Percentiles rank a stretch among this genome's conserved stretches.
phyloP scores from a whole-genome alignment of 2,888 invertebrate species.

The Philhelius pedissequus region DNA sequence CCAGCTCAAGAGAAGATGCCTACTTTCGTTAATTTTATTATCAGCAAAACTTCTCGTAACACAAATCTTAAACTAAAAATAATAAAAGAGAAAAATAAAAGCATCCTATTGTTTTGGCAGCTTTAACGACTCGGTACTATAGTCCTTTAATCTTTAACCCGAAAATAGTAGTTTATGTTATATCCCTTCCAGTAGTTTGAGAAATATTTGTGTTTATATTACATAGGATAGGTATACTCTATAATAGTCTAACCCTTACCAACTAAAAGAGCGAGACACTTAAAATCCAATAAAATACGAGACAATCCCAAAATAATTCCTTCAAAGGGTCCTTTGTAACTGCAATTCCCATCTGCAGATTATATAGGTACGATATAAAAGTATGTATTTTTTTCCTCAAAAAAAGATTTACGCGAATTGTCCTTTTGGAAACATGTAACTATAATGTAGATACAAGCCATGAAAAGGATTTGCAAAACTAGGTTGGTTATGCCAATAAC shows the following conservation, averaged over 20 bases:
- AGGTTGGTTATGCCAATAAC: background rate
- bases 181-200: background rate
- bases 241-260: no score
- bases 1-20: no score
- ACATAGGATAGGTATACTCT: no score
- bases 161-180: background rate
- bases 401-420: background rate
- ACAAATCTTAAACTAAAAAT: background rate
- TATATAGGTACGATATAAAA: background rate
- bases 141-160: background rate
- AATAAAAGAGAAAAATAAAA: background rate
- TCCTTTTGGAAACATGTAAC: background rate
- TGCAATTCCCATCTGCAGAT: background rate
- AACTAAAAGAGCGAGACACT: background rate
- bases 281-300: slow-evolving; percentile 25
- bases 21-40: background rate
- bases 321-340: background rate
- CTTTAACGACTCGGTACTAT: background rate
- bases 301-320: slow-evolving; percentile 11
- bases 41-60: background rate
- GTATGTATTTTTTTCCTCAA: background rate
- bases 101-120: background rate
- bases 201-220: slow-evolving; percentile 17
- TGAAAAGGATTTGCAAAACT: background rate
- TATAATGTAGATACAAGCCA: background rate